These are phyloP conservation scores for Prenolepis imparis DNA, from an alignment of 2,888 invertebrate species.

Conservation along the genomic window DNA sequence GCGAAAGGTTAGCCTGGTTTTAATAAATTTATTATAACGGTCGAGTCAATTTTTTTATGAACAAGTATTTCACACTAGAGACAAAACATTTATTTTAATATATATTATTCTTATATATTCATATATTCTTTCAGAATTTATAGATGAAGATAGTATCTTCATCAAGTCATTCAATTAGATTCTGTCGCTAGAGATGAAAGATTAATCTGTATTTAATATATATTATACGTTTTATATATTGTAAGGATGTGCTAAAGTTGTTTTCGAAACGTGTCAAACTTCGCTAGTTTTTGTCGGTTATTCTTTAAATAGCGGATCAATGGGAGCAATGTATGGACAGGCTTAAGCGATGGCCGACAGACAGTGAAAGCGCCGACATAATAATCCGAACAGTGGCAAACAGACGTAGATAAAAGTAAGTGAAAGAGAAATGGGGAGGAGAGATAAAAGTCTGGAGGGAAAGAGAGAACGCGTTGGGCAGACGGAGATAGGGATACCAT, in stretches of 20 bases:
- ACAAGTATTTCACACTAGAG: background rate
- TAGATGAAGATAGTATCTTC: background rate
- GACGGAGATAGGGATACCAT: constrained; percentile 76
- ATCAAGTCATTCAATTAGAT: background rate
- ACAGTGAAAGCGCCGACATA: constrained; percentile 55
- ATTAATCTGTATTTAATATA: background rate
- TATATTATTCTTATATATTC: background rate
- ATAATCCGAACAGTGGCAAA: constrained; percentile 70
- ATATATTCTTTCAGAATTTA: background rate
- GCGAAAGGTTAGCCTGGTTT: constrained; percentile 70
- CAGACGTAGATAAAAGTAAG: constrained; percentile 76
- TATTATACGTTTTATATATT: constrained; percentile 2
- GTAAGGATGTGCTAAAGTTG: background rate
- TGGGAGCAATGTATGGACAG: background rate
- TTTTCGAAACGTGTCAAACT: background rate
- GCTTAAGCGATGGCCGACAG: constrained; percentile 15
- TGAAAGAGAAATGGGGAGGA: constrained; percentile 73
- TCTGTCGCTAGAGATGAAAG: background rate
- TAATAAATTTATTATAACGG: constrained; percentile 42
- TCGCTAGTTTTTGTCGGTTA: background rate
- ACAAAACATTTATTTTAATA: constrained; percentile 8
- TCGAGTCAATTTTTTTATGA: constrained; percentile 57
- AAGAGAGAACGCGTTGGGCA: constrained; percentile 68
- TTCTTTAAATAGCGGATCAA: background rate
- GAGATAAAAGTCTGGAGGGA: constrained; percentile 70